These are phyloP conservation scores for Ptilorrhoa leucosticta DNA, from an alignment of 2,113 vertebrate genomes.

Conservation along the genomic window DNA sequence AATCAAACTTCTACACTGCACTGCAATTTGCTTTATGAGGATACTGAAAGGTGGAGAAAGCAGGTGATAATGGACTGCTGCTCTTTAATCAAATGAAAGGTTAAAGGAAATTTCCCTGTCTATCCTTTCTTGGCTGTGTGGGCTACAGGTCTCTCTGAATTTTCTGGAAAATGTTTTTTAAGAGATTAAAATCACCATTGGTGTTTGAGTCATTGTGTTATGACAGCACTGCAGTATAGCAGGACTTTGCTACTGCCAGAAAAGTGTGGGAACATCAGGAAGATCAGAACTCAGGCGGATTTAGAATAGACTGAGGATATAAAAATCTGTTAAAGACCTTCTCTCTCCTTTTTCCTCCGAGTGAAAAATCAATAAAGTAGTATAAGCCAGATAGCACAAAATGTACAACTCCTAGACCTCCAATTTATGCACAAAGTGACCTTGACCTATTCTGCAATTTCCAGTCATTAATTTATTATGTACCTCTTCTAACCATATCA, in stretches of 20 bases:
- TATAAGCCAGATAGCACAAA: slow-evolving; percentile 36
- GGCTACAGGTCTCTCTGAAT: background rate
- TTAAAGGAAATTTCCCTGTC: background rate
- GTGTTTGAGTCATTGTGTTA: background rate
- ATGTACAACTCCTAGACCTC: slow-evolving; percentile 29
- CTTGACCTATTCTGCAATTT: slow-evolving; percentile 62
- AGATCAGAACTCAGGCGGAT: slow-evolving; percentile 18
- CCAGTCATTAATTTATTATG: slow-evolving; percentile 53
- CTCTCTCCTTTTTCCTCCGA: slow-evolving; percentile 4
- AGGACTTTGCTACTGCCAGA: background rate
- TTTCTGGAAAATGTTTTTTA: background rate
- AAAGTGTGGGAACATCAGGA: slow-evolving; percentile 1
- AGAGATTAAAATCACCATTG: background rate
- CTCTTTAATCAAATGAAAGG: background rate
- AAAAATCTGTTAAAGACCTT: slow-evolving; percentile 48
- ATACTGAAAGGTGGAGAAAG: background rate
- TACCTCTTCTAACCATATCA: background rate
- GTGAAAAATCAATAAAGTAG: slow-evolving; percentile 55
- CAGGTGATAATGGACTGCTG: background rate
- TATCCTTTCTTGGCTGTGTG: background rate
- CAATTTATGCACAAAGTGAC: slow-evolving; percentile 38
- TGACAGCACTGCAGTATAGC: background rate
- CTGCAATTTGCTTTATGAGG: background rate
- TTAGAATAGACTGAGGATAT: slow-evolving; percentile 47
- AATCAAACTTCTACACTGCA: background rate